A percentile compares a stretch with the other conserved stretches of the same genome.
These are phyloP conservation scores for Thermophis baileyi DNA, from an alignment of 2,113 vertebrate species.

Conservation along the genomic window DNA sequence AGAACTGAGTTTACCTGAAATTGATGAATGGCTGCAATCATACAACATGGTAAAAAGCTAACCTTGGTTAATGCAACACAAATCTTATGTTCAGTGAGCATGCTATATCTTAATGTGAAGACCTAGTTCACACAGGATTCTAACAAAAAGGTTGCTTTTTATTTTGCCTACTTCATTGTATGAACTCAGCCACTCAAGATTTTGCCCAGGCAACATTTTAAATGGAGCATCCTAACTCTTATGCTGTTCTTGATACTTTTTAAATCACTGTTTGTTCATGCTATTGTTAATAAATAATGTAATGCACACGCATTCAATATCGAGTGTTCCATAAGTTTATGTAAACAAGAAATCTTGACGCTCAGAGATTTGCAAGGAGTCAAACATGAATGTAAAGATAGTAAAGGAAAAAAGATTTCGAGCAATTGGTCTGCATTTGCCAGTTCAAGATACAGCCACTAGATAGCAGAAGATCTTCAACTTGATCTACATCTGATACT, in stretches of 20 bases:
- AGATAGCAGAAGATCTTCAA: conserved; percentile 68
- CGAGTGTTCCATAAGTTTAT: neutral
- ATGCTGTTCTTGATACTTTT: neutral
- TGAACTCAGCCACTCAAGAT: neutral
- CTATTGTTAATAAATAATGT: neutral
- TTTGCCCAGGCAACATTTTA: neutral
- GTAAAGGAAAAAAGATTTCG: neutral
- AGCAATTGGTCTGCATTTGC: neutral
- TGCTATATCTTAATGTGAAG: neutral
- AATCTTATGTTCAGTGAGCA: neutral
- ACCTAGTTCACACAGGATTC: neutral
- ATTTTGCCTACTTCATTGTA: neutral
- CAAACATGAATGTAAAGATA: neutral
- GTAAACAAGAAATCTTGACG: neutral
- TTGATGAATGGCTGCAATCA: neutral
- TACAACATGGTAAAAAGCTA: neutral
- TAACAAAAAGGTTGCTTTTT: neutral
- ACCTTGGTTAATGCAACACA: neutral
- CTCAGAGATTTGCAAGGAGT: neutral
- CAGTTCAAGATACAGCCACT: conserved; percentile 62
- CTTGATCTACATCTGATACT: conserved; percentile 30
- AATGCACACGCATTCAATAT: neutral
- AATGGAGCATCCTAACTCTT: neutral
- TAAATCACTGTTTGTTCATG: neutral
- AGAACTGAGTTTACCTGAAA: neutral